These are phyloP conservation scores for Episyrphus balteatus DNA, from an alignment of 1,140 invertebrate species.

Conservation along the genomic window DNA sequence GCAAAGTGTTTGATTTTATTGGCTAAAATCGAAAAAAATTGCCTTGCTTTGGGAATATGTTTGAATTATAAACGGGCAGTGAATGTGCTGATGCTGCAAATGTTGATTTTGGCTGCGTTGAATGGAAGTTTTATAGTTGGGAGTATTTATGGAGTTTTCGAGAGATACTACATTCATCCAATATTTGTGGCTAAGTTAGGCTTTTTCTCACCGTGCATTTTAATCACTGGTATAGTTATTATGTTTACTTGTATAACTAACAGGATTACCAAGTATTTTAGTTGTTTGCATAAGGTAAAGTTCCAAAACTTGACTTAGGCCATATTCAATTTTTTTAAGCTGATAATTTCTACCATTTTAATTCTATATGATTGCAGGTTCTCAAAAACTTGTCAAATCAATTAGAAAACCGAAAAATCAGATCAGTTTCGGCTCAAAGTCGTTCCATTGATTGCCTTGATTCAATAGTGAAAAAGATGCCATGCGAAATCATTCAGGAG, in stretches of 20 bases:
- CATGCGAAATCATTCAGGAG: conserved; percentile 31
- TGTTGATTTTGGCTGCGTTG: conserved; percentile 1
- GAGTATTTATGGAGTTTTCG: background rate
- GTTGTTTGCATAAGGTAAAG: background rate
- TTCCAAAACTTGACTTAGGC: no score
- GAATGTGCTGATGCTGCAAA: background rate
- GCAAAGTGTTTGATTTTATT: no score
- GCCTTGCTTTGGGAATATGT: conserved; percentile 13
- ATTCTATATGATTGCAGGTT: conserved; percentile 18
- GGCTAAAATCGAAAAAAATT: conserved; percentile 10
- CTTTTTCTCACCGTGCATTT: conserved; percentile 15
- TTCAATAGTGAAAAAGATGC: conserved; percentile 30
- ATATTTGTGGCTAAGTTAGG: conserved; percentile 5
- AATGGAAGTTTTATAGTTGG: no score
- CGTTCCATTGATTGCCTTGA: conserved; percentile 27
- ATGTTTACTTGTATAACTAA: background rate
- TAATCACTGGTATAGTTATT: conserved; percentile 1
- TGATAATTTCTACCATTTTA: background rate
- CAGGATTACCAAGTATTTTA: conserved; percentile 2
- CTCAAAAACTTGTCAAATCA: conserved; percentile 29
- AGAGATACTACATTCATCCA: background rate
- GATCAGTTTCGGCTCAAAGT: conserved; percentile 22
- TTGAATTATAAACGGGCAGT: background rate
- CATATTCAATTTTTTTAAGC: no score
- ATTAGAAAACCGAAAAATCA: conserved; percentile 23